Conservation (phyloP, 2,113 vertebrate genomes). For the Myocastor coypus region DNA sequence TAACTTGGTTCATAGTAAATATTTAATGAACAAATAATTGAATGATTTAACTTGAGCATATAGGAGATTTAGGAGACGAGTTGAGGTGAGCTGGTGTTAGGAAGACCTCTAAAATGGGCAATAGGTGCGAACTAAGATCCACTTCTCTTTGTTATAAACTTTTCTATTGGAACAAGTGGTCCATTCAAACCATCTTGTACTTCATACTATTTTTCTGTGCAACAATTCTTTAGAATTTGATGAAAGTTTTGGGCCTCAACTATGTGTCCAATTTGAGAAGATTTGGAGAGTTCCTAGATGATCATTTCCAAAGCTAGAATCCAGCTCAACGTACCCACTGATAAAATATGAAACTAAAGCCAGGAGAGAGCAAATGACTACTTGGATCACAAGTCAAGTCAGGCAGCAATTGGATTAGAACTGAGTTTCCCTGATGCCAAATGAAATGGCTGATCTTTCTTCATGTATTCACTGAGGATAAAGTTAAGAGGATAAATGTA, state of each 20-base stretch:
- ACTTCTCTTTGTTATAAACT: not conserved
- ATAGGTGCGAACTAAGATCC: not conserved
- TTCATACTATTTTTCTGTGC: not conserved
- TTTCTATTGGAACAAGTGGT: not conserved
- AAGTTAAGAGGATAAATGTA: conserved; percentile 32
- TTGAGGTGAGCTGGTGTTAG: not conserved
- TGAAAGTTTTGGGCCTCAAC: not conserved
- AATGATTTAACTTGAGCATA: not conserved
- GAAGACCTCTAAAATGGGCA: not conserved
- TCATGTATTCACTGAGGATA: not conserved
- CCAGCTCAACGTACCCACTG: not conserved
- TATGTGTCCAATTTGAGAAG: not conserved
- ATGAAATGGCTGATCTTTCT: not conserved
- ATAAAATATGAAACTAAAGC: not conserved
- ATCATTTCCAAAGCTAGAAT: not conserved
- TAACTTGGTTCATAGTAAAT: conserved; percentile 36
- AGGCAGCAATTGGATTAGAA: not conserved
- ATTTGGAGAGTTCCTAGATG: not conserved
- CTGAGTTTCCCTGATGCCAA: not conserved
- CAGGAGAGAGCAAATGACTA: not conserved
- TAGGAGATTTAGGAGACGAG: not conserved
- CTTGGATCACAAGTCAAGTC: not conserved
- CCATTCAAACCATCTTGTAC: not conserved
- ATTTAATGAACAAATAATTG: conserved; percentile 12
- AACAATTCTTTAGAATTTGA: conserved; percentile 15